Evolutionary conservation across 2,113 vertebrate genomes (phyloP).

Genomic region (Nesogale talazaci): DNA sequence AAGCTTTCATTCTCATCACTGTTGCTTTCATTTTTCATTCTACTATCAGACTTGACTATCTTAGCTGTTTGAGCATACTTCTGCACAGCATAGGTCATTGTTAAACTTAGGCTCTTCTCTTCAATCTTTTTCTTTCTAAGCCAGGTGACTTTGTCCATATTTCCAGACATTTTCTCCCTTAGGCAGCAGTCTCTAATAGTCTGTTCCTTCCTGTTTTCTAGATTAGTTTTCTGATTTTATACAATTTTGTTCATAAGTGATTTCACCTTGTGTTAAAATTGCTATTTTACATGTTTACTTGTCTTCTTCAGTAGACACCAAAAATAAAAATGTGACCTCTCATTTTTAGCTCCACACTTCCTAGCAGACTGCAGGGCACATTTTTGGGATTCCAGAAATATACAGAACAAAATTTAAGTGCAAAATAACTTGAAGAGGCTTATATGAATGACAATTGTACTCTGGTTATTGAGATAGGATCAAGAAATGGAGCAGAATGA

Average conservation of each 20-base stretch:
- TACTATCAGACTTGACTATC: neutral
- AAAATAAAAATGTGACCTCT: neutral
- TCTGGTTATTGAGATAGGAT: neutral
- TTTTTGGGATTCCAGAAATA: too few species aligned
- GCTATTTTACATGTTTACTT: neutral
- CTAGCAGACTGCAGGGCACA: neutral
- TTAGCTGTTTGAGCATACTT: neutral
- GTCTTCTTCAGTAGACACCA: neutral
- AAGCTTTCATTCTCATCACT: neutral
- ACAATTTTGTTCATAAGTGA: neutral
- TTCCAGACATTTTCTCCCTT: neutral
- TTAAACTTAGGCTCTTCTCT: neutral
- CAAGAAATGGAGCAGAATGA: neutral
- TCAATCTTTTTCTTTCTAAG: neutral
- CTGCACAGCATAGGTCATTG: rapidly evolving
- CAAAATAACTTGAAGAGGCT: neutral
- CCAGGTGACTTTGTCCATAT: too few species aligned
- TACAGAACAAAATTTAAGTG: neutral
- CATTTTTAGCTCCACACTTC: too few species aligned
- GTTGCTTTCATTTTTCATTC: neutral
- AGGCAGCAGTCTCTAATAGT: neutral
- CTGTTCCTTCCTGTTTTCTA: neutral
- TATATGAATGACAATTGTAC: neutral
- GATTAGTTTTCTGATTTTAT: neutral
- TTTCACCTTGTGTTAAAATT: rapidly evolving